A percentile compares a stretch with the other conserved stretches of the same genome.
Conservation (phyloP, 1,140 invertebrate species). For the Zeugodacus cucurbitae region DNA sequence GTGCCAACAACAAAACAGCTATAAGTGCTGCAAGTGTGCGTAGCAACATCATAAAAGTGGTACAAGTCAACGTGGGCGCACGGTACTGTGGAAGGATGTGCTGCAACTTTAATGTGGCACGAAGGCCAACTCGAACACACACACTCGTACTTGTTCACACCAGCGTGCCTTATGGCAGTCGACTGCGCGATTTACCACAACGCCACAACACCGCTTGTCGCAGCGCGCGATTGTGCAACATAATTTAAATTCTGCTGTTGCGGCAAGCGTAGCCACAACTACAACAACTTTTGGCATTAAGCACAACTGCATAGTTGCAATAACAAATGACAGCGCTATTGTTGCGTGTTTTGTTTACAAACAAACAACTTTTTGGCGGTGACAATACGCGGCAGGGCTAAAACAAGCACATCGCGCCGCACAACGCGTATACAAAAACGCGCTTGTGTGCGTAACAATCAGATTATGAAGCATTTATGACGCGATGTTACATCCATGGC, state of each 20-base stretch:
- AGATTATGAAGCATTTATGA: constrained; percentile 18
- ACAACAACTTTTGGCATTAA: background rate
- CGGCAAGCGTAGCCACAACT: background rate
- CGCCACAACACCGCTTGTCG: background rate
- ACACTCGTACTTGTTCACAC: background rate
- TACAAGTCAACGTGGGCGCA: background rate
- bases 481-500: background rate
- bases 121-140: background rate
- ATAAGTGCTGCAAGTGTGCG: background rate
- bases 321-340: background rate
- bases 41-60: background rate
- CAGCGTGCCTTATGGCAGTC: background rate
- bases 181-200: background rate
- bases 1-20: background rate
- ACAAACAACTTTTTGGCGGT: background rate
- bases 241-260: constrained; percentile 25
- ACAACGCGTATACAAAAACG: no score
- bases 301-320: no score
- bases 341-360: constrained; percentile 21
- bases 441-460: background rate
- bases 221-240: background rate
- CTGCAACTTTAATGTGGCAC: background rate
- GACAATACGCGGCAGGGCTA: background rate
- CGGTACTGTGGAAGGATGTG: background rate
- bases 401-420: background rate